Evolutionary conservation across 2,113 vertebrate species (phyloP), one percentile per base, ranked within the genome.

Genomic region (Corythoichthys intestinalis): DNA sequence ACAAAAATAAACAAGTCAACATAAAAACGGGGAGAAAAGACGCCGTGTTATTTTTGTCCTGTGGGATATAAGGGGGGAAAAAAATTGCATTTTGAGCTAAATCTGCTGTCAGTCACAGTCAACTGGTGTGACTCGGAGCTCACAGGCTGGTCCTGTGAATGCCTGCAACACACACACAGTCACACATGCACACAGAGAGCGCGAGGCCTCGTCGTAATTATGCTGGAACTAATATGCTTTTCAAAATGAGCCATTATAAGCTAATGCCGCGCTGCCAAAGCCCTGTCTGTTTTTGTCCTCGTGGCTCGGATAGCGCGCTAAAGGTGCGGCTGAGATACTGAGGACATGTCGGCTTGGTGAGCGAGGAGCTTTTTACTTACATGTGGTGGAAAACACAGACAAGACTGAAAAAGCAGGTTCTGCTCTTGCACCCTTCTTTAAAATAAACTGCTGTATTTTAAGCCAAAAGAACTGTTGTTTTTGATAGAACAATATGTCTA

Each of bases 191-290:
- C 91, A 89, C 86, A 89, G 84, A 72, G 79, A 90, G 91, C 83
- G 73, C 80, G 84, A 91, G 91, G 90, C 89, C 89, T 87, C 90
- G 91, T 92, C 91, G 91, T 92, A 90, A 93, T 92, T 93, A 92
- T 90, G 88, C 91, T 92, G 92, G 91, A 93, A 93, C 91, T 93
- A 92, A 92, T 92, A 90, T 88, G 92, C 91, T 92, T 93, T 92
- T 92, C 88, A 90, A 91, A 92, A 92, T 90, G 89, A 91, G 90
- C 90, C 90, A 92, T 92, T 93, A 93, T 92, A 91, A 92, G 89
- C 90, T 91, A 91, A 91, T 92, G 89, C 90, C 84, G 87, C 86
- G 79, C 86, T 90, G 90, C 87, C 87, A 90, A 89, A 90, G 86
- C 87, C 85, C 87, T 81, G 89, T 89, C 85, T 91, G 89, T 89